Evolutionary conservation across 2,888 invertebrate genomes (phyloP).

Genomic region (Drosophila leonis): DNA sequence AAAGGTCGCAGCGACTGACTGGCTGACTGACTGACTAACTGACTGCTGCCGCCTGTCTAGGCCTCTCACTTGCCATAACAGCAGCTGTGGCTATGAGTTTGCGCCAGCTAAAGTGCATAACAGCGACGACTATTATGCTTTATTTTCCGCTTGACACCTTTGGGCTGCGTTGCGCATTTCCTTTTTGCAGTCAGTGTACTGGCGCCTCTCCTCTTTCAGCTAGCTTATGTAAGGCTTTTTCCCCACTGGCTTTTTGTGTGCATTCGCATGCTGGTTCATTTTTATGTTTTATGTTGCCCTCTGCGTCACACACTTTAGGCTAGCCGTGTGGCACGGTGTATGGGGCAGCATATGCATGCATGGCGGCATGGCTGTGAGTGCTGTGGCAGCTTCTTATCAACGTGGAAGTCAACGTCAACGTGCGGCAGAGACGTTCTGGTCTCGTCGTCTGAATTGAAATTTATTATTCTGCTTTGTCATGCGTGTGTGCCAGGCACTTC

Average conservation of each 20-base stretch:
- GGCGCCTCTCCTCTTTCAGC: neutral
- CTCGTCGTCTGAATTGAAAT: slow-evolving; percentile 76
- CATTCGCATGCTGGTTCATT: slow-evolving; percentile 24
- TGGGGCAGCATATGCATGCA: slow-evolving; percentile 32
- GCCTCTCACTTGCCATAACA: slow-evolving; percentile 11
- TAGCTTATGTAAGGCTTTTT: slow-evolving; percentile 8
- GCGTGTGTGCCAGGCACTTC: slow-evolving; percentile 71
- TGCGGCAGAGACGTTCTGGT: slow-evolving; percentile 60
- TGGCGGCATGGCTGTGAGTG: slow-evolving; percentile 21
- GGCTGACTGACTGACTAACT: slow-evolving; percentile 17
- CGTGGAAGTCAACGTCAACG: slow-evolving; percentile 52
- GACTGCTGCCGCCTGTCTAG: slow-evolving; percentile 53
- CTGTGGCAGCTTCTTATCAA: slow-evolving; percentile 68
- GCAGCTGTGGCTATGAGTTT: slow-evolving; percentile 4
- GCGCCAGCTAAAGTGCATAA: slow-evolving; percentile 52
- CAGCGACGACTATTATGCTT: slow-evolving; percentile 68
- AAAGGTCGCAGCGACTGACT: slow-evolving; percentile 23
- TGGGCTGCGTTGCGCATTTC: slow-evolving; percentile 80
- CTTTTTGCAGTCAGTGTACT: slow-evolving; percentile 53
- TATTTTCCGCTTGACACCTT: slow-evolving; percentile 80
- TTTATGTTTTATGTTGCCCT: slow-evolving; percentile 1
- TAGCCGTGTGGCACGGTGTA: slow-evolving; percentile 18
- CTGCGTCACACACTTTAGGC: slow-evolving; percentile 26
- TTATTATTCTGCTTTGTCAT: slow-evolving; percentile 82
- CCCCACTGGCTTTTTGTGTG: slow-evolving; percentile 35